phyloP scores from a whole-genome alignment of 2,888 invertebrate species.

The Nineta flava region DNA sequence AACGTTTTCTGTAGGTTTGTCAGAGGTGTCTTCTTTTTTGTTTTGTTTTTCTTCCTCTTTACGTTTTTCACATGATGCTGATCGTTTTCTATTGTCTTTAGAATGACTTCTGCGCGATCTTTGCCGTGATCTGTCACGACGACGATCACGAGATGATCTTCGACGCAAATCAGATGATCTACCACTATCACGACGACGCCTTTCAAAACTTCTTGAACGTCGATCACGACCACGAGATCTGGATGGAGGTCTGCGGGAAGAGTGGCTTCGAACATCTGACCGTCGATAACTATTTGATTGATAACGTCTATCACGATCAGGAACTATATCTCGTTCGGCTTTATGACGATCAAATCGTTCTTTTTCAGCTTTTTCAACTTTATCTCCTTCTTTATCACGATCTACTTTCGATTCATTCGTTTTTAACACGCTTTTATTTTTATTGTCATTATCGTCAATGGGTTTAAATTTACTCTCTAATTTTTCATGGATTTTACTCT shows the following conservation, averaged over 20 bases:
- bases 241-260: slow-evolving; percentile 14
- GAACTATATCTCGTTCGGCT: slow-evolving; percentile 3
- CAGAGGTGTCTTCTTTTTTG: slow-evolving; percentile 8
- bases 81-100: slow-evolving; percentile 13
- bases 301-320: slow-evolving; percentile 12
- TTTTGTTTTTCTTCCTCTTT: not conserved
- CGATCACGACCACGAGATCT: slow-evolving; percentile 13
- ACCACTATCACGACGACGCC: slow-evolving; percentile 8
- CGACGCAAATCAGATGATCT: not conserved
- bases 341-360: slow-evolving; percentile 6
- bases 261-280: slow-evolving; percentile 13
- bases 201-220: slow-evolving; percentile 2
- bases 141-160: not conserved
- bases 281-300: slow-evolving; percentile 15
- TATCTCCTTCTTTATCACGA: slow-evolving; percentile 11
- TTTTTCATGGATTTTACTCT: slow-evolving; percentile 10
- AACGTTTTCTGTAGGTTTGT: slow-evolving; percentile 5
- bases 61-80: not conserved
- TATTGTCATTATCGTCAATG: slow-evolving; percentile 5
- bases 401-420: slow-evolving; percentile 6
- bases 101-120: slow-evolving; percentile 13
- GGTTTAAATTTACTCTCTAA: slow-evolving; percentile 9
- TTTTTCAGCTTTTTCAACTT: slow-evolving; percentile 10
- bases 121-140: slow-evolving; percentile 16
- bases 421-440: slow-evolving; percentile 1